These are phyloP conservation scores for Dichetophora obliterata DNA, from an alignment of 2,888 invertebrate species.

Conservation along the genomic window DNA sequence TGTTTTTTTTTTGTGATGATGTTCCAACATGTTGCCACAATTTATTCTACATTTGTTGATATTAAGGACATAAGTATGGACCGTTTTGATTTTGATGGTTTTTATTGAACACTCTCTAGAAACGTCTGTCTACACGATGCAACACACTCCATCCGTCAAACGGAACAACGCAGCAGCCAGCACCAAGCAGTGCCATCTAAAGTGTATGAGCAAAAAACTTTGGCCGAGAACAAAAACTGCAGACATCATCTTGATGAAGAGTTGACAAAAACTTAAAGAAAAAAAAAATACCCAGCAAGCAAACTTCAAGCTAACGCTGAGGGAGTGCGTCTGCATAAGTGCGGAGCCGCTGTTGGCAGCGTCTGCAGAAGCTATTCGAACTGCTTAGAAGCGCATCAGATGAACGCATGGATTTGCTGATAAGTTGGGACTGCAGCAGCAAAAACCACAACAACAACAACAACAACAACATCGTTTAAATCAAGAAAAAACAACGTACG, in stretches of 20 bases:
- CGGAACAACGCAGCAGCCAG: background rate
- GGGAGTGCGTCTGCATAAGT: slow-evolving; percentile 21
- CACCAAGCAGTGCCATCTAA: background rate
- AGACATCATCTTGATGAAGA: slow-evolving; percentile 3
- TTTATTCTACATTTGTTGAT: slow-evolving; percentile 34
- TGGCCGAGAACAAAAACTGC: slow-evolving; percentile 14
- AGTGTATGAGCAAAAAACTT: slow-evolving; percentile 8
- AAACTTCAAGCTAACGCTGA: background rate
- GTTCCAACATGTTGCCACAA: background rate
- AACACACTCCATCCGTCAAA: slow-evolving; percentile 37
- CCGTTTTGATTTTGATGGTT: slow-evolving; percentile 13
- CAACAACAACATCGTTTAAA: background rate
- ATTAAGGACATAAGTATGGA: slow-evolving; percentile 33
- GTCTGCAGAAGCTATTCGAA: background rate
- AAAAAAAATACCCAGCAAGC: background rate
- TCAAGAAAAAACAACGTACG: background rate
- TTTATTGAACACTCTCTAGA: slow-evolving; percentile 19
- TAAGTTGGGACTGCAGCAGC: slow-evolving; percentile 18
- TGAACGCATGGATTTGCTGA: slow-evolving; percentile 15
- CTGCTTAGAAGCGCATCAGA: slow-evolving; percentile 8
- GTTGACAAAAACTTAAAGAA: slow-evolving; percentile 4
- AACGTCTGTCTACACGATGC: slow-evolving; percentile 26
- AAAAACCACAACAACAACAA: slow-evolving; percentile 24
- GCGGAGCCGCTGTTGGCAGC: slow-evolving; percentile 10
- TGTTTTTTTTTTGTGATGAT: background rate